Conservation (phyloP, 2,797 vertebrate genomes). For the Lepilemur ruficaudatus region DNA sequence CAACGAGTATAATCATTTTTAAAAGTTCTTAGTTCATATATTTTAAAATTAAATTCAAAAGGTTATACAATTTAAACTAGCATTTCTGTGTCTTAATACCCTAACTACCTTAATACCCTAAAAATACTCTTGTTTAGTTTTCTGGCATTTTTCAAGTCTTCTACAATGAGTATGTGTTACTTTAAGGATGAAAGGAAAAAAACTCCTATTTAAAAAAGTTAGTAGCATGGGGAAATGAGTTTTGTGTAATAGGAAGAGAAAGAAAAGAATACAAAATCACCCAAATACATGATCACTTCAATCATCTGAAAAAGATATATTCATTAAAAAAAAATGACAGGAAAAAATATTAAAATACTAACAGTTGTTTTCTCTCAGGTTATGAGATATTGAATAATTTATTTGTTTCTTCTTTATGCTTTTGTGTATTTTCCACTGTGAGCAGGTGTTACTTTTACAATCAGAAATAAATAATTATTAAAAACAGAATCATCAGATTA, state of each 20-base stretch:
- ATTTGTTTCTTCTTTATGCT: background rate
- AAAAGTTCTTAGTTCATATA: background rate
- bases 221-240: background rate
- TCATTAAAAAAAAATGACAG: background rate
- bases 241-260: background rate
- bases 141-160: background rate
- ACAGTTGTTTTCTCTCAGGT: background rate
- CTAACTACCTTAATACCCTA: background rate
- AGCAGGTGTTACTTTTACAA: background rate
- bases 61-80: background rate
- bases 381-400: background rate
- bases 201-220: background rate
- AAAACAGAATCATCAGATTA: background rate
- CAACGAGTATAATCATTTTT: background rate
- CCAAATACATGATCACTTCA: background rate
- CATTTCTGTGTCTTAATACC: background rate
- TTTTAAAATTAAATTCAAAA: background rate
- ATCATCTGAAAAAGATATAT: background rate
- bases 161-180: background rate
- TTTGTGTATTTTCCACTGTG: background rate
- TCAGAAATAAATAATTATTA: background rate
- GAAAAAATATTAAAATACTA: background rate
- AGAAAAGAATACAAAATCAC: background rate
- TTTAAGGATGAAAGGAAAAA: background rate
- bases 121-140: background rate